These are phyloP conservation scores for Pelodiscus sinensis DNA, from an alignment of 2,113 vertebrate genomes.

Conservation along the genomic window DNA sequence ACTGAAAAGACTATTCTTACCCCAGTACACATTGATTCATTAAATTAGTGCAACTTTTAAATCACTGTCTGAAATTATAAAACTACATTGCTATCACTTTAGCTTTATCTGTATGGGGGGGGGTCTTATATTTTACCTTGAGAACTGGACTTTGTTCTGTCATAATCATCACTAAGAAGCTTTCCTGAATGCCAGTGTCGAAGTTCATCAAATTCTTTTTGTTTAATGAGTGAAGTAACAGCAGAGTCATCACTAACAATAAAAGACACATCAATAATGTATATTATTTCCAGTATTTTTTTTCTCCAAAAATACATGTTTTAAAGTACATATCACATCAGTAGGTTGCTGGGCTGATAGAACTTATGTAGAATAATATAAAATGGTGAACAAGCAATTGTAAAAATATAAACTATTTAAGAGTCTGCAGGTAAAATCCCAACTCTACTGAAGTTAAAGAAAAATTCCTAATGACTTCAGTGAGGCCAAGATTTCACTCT, in stretches of 20 bases:
- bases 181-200: conserved; percentile 67
- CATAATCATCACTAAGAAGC: conserved; percentile 71
- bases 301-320: not conserved
- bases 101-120: not conserved
- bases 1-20: not conserved
- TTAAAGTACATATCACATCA: not conserved
- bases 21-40: not conserved
- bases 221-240: conserved; percentile 47
- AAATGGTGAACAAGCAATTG: not conserved
- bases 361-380: not conserved
- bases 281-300: not conserved
- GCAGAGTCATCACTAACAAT: conserved; percentile 57
- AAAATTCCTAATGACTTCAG: not conserved
- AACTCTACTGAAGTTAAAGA: not conserved
- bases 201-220: conserved; percentile 69
- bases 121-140: conserved; percentile 27
- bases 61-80: not conserved
- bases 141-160: conserved; percentile 23
- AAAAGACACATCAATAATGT: not conserved
- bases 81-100: not conserved
- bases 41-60: not conserved
- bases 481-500: not conserved
- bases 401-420: not conserved
- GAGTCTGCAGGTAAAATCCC: not conserved
- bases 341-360: not conserved